Evolutionary conservation across 2,797 vertebrate species (phyloP).

Genomic region (Phoebastria nigripes): DNA sequence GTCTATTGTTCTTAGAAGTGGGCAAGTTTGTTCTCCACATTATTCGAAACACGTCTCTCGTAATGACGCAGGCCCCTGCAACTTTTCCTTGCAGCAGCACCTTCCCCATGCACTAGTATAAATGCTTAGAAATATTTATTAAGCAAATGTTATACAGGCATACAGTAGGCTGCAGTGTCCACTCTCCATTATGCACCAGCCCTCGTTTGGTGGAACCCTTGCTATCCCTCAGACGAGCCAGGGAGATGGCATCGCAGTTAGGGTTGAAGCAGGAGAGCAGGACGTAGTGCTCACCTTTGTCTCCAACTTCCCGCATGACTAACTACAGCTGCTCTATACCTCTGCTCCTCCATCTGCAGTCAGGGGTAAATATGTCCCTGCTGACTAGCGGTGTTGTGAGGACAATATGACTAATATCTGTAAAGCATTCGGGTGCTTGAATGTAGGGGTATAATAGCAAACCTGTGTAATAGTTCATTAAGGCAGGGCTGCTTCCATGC

Average conservation of each 20-base stretch:
- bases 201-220: neutral
- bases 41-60: neutral
- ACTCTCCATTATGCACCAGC: rapidly evolving
- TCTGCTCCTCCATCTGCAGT: neutral
- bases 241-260: neutral
- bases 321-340: conserved; percentile 6
- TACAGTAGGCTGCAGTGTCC: neutral
- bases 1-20: conserved; percentile 10
- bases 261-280: neutral
- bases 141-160: rapidly evolving
- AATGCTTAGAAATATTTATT: neutral
- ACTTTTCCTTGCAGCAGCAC: neutral
- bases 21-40: neutral
- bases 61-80: neutral
- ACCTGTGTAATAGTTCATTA: conserved; percentile 27
- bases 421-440: neutral
- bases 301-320: neutral
- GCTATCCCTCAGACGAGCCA: rapidly evolving
- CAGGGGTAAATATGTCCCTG: neutral
- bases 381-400: neutral
- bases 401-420: conserved; percentile 1
- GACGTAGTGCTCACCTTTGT: neutral
- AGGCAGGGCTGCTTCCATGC: neutral
- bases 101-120: neutral
- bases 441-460: conserved; percentile 4